phyloP scores from a whole-genome alignment of 2,888 invertebrate genomes.

The Protodeltote pygarga region DNA sequence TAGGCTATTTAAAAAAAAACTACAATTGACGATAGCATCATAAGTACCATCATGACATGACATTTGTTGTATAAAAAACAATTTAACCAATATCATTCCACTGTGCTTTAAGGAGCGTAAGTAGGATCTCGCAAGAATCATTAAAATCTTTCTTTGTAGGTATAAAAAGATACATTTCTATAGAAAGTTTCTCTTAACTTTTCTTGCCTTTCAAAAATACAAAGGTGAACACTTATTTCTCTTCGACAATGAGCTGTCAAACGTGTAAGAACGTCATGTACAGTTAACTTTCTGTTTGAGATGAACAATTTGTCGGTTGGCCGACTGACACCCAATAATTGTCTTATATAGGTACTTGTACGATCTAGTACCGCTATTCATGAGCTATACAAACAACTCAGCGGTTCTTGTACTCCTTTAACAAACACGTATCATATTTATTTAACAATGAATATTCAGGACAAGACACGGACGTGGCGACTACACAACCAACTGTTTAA shows the following conservation, averaged over 20 bases:
- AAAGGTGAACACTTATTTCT: constrained; percentile 40
- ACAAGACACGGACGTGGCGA: constrained; percentile 2
- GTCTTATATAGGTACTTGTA: constrained; percentile 64
- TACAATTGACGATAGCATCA: too few species aligned
- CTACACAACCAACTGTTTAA: constrained; percentile 26
- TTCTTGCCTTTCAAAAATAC: constrained; percentile 30
- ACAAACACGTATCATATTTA: constrained; percentile 28
- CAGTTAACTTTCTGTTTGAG: constrained; percentile 69
- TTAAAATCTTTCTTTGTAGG: background rate
- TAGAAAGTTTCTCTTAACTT: constrained; percentile 25
- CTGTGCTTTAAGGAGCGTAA: too few species aligned
- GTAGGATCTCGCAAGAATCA: background rate
- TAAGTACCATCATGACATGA: too few species aligned
- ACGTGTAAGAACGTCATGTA: constrained; percentile 62
- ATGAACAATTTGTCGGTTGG: constrained; percentile 66
- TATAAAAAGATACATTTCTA: constrained; percentile 21
- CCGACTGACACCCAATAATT: constrained; percentile 79
- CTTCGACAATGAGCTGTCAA: constrained; percentile 51
- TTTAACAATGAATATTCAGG: constrained; percentile 23
- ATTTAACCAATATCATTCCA: too few species aligned
- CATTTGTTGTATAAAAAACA: too few species aligned
- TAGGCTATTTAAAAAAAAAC: too few species aligned
- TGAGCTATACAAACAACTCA: constrained; percentile 40
- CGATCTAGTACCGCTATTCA: constrained; percentile 70
- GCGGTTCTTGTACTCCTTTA: constrained; percentile 44